Conservation (phyloP, 2,113 vertebrate genomes). For the Isurus oxyrinchus region DNA sequence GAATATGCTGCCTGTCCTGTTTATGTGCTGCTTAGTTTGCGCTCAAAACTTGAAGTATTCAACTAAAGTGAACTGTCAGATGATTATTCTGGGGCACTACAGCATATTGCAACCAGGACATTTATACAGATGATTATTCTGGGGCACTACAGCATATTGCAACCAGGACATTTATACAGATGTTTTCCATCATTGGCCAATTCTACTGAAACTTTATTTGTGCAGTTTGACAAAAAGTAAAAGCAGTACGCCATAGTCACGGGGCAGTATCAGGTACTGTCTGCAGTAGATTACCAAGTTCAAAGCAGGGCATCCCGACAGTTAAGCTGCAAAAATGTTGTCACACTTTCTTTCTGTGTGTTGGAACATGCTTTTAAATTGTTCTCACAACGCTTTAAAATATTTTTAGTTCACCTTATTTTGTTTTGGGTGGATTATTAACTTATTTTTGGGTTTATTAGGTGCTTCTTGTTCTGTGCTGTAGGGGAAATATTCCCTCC, state of each 20-base stretch:
- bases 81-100: background rate
- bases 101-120: background rate
- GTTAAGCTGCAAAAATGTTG: background rate
- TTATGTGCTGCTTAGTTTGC: background rate
- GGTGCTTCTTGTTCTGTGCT: background rate
- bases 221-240: background rate
- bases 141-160: no score
- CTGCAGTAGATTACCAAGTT: background rate
- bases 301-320: background rate
- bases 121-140: background rate
- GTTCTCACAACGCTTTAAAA: background rate
- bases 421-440: background rate
- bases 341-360: background rate
- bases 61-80: background rate
- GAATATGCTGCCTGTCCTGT: background rate
- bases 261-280: background rate
- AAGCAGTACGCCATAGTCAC: background rate
- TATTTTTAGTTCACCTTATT: background rate
- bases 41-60: background rate
- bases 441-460: background rate
- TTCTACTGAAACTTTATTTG: background rate
- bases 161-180: background rate
- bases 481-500: no score
- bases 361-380: background rate
- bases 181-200: background rate